Evolutionary conservation across 2,888 invertebrate genomes (phyloP), one percentile per base, ranked within the genome.

Genomic region (Zhuqinia jingwanae): DNA sequence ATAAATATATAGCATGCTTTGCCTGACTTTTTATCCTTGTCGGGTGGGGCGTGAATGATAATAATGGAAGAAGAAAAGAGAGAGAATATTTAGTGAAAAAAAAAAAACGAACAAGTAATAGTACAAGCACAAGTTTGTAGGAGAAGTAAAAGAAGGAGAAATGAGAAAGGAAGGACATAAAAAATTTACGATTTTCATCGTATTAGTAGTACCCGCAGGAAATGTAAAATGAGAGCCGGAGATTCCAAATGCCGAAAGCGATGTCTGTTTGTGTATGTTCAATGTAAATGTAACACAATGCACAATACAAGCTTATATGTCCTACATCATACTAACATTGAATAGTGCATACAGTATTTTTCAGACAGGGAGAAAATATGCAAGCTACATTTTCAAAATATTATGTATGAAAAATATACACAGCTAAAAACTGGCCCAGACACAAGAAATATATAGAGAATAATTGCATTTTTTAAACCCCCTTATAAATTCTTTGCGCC

Each of bases 81-180:
- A n/a, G n/a, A n/a, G n/a, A n/a, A n/a, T n/a, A n/a, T n/a, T n/a
- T n/a, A n/a, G n/a, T n/a, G n/a, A n/a, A n/a, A n/a, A n/a, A n/a
- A 63, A 70, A n/a, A 73, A 78, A 85, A 79, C 56, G 79, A 79
- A 85, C 85, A 60, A 56, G 42, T 60, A n/a, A n/a, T n/a, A 58
- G 82, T 75, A 76, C 53, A 76, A 84, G 84, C 53, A 25, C 47
- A 17, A 25, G 36, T 36, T 56, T 1, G 58, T 22, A 42, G 6
- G 11, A 65, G 79, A 25, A 20, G 20, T 17, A 79, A 63, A 68
- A 58, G 42, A 56, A 36, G 53, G 63, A 80, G 79, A 85, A 85
- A 85, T 79, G 85, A 85, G 75, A 85, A 85, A 80, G 85, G 85
- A 85, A 80, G 79, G 30, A 83, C 88, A 88, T 88, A 88, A 88